phyloP scores from a whole-genome alignment of 1,140 invertebrate genomes.

The Platyscapa corneri region DNA sequence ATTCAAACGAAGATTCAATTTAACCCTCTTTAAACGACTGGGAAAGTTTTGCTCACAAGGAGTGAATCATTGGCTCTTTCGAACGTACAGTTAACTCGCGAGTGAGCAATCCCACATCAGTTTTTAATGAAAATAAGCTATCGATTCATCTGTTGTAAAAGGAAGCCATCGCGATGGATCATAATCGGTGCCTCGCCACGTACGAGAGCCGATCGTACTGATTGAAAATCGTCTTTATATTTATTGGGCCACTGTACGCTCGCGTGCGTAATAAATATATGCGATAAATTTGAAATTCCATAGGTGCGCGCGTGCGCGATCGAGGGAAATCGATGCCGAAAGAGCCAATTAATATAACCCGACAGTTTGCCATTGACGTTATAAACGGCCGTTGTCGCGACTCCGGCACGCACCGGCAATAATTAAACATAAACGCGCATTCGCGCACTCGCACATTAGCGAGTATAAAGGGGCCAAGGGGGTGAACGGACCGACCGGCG shows the following conservation, averaged over 20 bases:
- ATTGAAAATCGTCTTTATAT: conserved; percentile 39
- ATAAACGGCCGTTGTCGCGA: conserved; percentile 14
- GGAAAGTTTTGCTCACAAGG: not conserved
- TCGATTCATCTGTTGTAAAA: not conserved
- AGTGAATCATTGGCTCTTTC: not conserved
- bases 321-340: conserved; percentile 32
- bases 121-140: not conserved
- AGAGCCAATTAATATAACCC: conserved; percentile 37
- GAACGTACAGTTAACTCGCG: not conserved
- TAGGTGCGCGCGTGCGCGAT: not conserved
- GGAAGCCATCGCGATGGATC: conserved; percentile 18
- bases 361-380: conserved; percentile 33
- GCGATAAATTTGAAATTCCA: conserved; percentile 46
- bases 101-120: not conserved
- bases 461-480: not conserved
- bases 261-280: conserved; percentile 19
- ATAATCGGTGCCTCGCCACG: not conserved
- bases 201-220: not conserved
- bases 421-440: conserved; percentile 44
- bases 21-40: not conserved
- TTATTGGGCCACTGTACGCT: not conserved
- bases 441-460: too few species aligned
- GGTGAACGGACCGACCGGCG: too few species aligned
- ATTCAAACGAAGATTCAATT: too few species aligned
- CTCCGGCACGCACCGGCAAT: not conserved